A percentile compares a stretch with the other conserved stretches of the same genome.
Conservation (phyloP, 2,113 vertebrate genomes). For the Hypocryptadius cinnamomeus region DNA sequence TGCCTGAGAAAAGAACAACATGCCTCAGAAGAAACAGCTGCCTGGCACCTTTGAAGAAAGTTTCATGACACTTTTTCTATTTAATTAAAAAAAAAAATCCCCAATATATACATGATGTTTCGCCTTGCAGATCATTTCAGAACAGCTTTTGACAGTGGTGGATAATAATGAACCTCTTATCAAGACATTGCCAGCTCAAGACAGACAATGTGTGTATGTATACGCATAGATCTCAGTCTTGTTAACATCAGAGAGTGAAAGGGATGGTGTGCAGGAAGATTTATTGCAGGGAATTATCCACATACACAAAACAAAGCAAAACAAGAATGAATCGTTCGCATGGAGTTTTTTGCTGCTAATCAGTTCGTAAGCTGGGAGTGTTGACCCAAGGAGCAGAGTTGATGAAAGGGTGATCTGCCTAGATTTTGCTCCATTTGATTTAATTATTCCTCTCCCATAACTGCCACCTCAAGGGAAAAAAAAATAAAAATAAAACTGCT, state of each 20-base stretch:
- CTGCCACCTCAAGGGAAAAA: background rate
- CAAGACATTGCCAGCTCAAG: constrained; percentile 29
- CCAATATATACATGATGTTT: constrained; percentile 19
- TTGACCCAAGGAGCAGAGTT: background rate
- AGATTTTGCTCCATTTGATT: background rate
- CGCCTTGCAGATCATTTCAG: constrained; percentile 5
- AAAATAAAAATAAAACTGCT: background rate
- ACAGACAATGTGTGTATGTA: constrained; percentile 3
- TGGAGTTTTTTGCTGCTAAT: background rate
- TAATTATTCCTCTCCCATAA: background rate
- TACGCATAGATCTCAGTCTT: constrained; percentile 1
- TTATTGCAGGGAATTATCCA: constrained; percentile 1
- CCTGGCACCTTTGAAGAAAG: constrained; percentile 51
- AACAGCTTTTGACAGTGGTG: constrained; percentile 22
- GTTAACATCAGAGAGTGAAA: constrained; percentile 37
- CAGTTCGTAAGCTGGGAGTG: background rate
- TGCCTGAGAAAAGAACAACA: constrained; percentile 26
- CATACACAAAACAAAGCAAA: constrained; percentile 1
- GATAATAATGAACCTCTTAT: constrained; percentile 54
- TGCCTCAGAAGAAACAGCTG: constrained; percentile 26
- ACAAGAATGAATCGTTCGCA: background rate
- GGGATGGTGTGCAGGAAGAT: background rate
- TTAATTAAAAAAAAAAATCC: constrained; percentile 35
- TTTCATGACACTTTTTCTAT: constrained; percentile 44
- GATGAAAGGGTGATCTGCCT: background rate